Evolutionary conservation across 2,888 invertebrate genomes (phyloP).

Genomic region (Leptothorax acervorum): DNA sequence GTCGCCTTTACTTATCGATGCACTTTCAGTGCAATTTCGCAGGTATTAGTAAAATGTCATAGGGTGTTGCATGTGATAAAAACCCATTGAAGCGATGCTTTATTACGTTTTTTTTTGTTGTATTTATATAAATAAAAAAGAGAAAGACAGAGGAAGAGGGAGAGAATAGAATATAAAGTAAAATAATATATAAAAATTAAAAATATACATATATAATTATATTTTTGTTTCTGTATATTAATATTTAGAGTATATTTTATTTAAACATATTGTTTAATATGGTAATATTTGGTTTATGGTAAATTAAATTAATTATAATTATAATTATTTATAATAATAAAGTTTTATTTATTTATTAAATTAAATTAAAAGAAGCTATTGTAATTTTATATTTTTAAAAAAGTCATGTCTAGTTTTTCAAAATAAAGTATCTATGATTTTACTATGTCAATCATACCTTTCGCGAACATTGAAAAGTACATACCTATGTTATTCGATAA

Average conservation of each 20-base stretch:
- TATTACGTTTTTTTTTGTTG: background rate
- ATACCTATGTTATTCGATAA: background rate
- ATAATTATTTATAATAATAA: background rate
- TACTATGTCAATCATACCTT: background rate
- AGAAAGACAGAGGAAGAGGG: background rate
- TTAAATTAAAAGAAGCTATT: background rate
- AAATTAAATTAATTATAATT: conserved; percentile 2
- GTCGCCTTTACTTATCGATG: conserved; percentile 17
- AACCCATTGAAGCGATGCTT: background rate
- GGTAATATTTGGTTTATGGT: no score
- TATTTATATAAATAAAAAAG: background rate
- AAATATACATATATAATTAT: background rate
- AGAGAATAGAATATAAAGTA: background rate
- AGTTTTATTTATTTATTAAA: background rate
- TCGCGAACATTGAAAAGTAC: background rate
- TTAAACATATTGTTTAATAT: background rate
- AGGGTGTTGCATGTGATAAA: background rate
- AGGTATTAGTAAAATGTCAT: conserved; percentile 31
- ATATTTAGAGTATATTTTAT: background rate
- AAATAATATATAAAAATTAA: background rate
- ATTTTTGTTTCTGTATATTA: background rate
- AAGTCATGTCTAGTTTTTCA: background rate
- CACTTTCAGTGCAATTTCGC: conserved; percentile 16
- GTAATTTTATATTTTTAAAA: background rate
- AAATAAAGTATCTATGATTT: background rate